Percentiles rank a stretch among this genome's conserved stretches.
phyloP scores from a whole-genome alignment of 2,888 invertebrate genomes.

The Eristalinus sepulchralis region DNA sequence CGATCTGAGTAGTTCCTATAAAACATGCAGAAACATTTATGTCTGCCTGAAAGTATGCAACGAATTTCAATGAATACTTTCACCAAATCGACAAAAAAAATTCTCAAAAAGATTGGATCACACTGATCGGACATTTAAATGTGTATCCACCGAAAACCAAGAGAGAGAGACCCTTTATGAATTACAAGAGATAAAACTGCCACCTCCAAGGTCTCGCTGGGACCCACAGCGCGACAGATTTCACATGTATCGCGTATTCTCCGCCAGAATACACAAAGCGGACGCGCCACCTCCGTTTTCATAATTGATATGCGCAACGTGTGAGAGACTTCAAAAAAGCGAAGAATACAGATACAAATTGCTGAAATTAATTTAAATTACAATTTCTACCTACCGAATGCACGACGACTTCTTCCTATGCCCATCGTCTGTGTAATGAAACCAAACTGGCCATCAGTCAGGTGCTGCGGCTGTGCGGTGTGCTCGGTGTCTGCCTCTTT shows the following conservation, averaged over 20 bases:
- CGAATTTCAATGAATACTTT: neutral
- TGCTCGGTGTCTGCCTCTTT: neutral
- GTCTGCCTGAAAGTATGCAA: neutral
- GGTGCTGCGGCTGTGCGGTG: too few relatives aligned
- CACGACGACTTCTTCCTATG: constrained; percentile 41
- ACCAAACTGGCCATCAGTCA: neutral
- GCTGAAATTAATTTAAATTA: constrained; percentile 48
- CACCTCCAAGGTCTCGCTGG: constrained; percentile 6
- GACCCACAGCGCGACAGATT: constrained; percentile 8
- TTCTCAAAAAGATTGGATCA: neutral
- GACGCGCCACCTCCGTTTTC: neutral
- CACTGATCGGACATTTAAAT: neutral
- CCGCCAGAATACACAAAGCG: neutral
- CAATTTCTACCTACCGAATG: constrained; percentile 2
- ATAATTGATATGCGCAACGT: constrained; percentile 39
- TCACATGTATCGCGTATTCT: neutral
- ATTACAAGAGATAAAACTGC: neutral
- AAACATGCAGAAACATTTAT: neutral
- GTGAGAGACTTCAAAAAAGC: neutral
- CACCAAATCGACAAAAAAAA: neutral
- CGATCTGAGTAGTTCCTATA: neutral
- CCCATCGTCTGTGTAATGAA: constrained; percentile 10
- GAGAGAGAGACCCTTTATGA: neutral
- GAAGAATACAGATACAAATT: constrained; percentile 18
- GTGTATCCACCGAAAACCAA: neutral